phyloP scores from a whole-genome alignment of 2,113 vertebrate genomes.

The Choloepus hoffmanni region DNA sequence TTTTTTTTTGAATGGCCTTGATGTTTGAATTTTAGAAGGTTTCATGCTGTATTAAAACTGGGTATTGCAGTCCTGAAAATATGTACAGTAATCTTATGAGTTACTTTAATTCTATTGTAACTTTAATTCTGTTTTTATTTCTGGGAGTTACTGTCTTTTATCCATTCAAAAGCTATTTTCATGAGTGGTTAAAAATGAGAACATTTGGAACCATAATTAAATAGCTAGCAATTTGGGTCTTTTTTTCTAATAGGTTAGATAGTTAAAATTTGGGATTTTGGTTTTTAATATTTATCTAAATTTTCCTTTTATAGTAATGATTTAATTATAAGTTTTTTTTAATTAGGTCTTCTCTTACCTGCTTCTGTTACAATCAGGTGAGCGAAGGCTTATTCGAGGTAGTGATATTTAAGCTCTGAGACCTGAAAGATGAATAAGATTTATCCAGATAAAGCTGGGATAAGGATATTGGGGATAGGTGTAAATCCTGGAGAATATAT shows the following conservation, averaged over 20 bases:
- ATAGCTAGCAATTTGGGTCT: neutral
- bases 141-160: neutral
- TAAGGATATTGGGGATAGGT: neutral
- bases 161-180: neutral
- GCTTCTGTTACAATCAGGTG: neutral
- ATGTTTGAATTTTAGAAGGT: neutral
- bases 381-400: neutral
- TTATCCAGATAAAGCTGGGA: neutral
- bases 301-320: slow-evolving; percentile 24
- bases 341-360: neutral
- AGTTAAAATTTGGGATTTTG: neutral
- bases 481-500: neutral
- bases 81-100: neutral
- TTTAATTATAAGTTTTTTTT: slow-evolving; percentile 9
- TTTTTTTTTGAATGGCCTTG: slow-evolving; percentile 12
- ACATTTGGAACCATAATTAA: neutral
- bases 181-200: slow-evolving; percentile 35
- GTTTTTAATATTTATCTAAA: slow-evolving; percentile 28
- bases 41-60: neutral
- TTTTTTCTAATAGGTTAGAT: neutral
- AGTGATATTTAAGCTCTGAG: neutral
- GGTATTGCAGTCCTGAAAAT: neutral
- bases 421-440: neutral
- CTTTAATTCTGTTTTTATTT: slow-evolving; percentile 25
- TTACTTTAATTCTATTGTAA: neutral